Percentiles rank a stretch among this genome's conserved stretches.
Evolutionary conservation across 2,888 invertebrate species (phyloP).

Genomic region (Coremacera marginata): DNA sequence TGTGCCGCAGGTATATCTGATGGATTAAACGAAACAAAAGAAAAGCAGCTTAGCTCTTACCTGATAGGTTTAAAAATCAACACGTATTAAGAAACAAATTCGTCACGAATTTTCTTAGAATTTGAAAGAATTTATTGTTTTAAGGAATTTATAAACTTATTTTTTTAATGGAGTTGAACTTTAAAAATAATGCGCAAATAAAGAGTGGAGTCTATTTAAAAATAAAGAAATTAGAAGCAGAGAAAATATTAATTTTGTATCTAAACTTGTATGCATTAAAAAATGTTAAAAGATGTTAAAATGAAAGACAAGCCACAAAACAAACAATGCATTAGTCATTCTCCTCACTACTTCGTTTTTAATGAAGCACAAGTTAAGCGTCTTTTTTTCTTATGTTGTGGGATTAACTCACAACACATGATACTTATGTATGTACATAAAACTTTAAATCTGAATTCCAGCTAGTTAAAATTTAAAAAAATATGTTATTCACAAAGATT

Average conservation of each 20-base stretch:
- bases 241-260: background rate
- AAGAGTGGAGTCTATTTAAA: no score
- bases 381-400: background rate
- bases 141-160: no score
- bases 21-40: background rate
- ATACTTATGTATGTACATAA: background rate
- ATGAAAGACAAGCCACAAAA: slow-evolving; percentile 37
- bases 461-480: background rate
- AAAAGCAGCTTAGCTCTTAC: background rate
- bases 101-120: slow-evolving; percentile 4
- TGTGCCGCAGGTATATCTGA: background rate
- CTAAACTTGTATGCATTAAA: background rate
- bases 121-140: background rate
- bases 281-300: slow-evolving; percentile 2
- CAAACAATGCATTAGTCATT: slow-evolving; percentile 48
- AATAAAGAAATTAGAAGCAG: background rate
- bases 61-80: background rate
- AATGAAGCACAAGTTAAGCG: slow-evolving; percentile 24
- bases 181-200: no score
- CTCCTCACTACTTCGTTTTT: slow-evolving; percentile 45
- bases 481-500: background rate
- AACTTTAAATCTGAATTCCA: background rate
- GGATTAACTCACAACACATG: background rate
- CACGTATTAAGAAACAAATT: background rate
- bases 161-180: no score